These are phyloP conservation scores for Hirtodrosophila histrioides DNA, from an alignment of 2,888 invertebrate species.

Conservation along the genomic window DNA sequence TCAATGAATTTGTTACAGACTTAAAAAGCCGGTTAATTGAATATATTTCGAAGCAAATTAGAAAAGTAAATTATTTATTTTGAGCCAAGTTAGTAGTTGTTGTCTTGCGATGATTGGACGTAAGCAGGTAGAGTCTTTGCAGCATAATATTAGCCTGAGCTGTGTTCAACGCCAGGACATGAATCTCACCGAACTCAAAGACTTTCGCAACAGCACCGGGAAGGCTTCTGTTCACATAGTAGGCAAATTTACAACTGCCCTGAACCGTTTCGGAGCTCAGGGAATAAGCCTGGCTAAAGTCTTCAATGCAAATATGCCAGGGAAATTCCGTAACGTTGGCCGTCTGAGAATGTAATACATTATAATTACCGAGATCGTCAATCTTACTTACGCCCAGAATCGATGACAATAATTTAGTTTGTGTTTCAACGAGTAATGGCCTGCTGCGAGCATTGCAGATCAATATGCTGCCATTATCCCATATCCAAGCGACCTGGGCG, in stretches of 20 bases:
- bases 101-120: constrained; percentile 39
- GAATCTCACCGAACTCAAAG: constrained; percentile 35
- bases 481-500: constrained; percentile 45
- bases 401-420: constrained; percentile 10
- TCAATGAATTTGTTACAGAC: too few species aligned
- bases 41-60: too few species aligned
- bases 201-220: constrained; percentile 45
- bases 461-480: constrained; percentile 44
- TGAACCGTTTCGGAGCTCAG: constrained; percentile 1
- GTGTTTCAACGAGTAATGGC: constrained; percentile 14
- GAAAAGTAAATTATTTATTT: too few species aligned
- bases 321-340: constrained; percentile 25
- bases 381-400: background rate
- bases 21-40: too few species aligned
- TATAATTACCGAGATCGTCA: background rate
- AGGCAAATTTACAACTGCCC: constrained; percentile 7
- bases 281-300: constrained; percentile 18
- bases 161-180: constrained; percentile 39
- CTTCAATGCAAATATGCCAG: constrained; percentile 34
- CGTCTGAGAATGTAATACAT: constrained; percentile 9
- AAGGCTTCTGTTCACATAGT: constrained; percentile 41
- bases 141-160: constrained; percentile 35
- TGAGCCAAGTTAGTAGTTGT: background rate
- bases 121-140: constrained; percentile 28
- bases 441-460: constrained; percentile 40